Conservation (phyloP, 2,888 invertebrate species). For the Thymelicus sylvestris region DNA sequence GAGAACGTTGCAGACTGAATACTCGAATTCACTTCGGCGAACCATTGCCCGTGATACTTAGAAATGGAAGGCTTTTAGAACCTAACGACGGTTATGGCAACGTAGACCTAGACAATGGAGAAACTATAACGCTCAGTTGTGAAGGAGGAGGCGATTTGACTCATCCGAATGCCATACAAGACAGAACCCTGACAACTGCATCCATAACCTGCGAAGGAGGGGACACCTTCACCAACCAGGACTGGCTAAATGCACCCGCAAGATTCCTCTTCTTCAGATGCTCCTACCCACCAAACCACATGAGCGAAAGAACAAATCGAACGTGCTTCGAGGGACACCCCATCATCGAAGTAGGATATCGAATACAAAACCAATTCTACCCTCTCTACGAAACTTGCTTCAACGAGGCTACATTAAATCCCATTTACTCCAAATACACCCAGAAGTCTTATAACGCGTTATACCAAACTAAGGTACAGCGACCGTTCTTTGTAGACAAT, state of each 20-base stretch:
- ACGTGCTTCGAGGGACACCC: conserved; percentile 61
- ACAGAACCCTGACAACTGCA: conserved; percentile 49
- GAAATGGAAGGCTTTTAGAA: conserved; percentile 62
- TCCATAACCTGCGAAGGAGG: conserved; percentile 62
- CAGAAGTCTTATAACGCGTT: conserved; percentile 72
- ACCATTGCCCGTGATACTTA: conserved; percentile 67
- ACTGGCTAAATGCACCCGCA: conserved; percentile 62
- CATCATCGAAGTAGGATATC: conserved; percentile 72
- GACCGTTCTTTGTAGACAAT: conserved; percentile 68
- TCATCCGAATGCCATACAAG: conserved; percentile 56
- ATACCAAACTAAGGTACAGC: conserved; percentile 67
- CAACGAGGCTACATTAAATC: conserved; percentile 56
- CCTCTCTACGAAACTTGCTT: conserved; percentile 74
- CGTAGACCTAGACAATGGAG: conserved; percentile 61
- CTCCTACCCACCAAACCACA: conserved; percentile 55
- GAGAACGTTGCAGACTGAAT: conserved; percentile 61
- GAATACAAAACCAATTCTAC: conserved; percentile 58
- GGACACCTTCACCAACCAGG: conserved; percentile 62
- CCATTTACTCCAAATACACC: conserved; percentile 70
- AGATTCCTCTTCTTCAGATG: conserved; percentile 63
- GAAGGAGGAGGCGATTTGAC: conserved; percentile 55
- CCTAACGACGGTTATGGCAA: conserved; percentile 66
- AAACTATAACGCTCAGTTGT: conserved; percentile 66
- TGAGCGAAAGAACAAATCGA: conserved; percentile 59
- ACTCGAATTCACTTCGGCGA: conserved; percentile 63